Evolutionary conservation across 1,140 invertebrate genomes (phyloP), one percentile per base, ranked within the genome.

Genomic region (Drosophila sp.): DNA sequence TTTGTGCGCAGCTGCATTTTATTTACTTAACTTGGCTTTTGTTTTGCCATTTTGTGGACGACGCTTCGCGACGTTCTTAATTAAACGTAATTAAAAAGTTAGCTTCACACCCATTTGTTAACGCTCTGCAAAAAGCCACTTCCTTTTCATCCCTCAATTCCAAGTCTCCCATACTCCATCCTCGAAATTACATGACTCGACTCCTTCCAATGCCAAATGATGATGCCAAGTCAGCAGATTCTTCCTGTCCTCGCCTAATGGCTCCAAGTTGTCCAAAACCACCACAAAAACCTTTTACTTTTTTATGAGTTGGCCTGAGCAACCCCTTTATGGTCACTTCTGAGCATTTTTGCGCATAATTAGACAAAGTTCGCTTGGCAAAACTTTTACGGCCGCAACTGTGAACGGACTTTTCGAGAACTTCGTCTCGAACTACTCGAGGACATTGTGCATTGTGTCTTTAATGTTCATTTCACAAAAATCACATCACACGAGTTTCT

Each of bases 21-120:
- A 65, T 64, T 82, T 70, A 76, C 64, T 65, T 61, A 72, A 76
- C 63, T 82, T 87, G 45, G 62, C 45, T 53, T 69, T 72, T 79
- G 69, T 69, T 72, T 57, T 67, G 43, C 36, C 25, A 16, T 61
- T 50, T 69, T 62, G 45, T 66, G 59, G 64, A 29, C 29, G 36
- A 29, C 61, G 38, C 45, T 51, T 83, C 89, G 27, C 29, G 36
- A 29, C 61, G 38, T 45, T 51, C 82, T 87, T 87, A 87, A 87
- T 87, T 87, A 87, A 89, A 89, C 67, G 79, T 89, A 82, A 89
- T 87, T 87, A 87, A 87, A 87, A 87, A 87, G 83, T 87, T 87
- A 58, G 76, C 79, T 46, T 75, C 76, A 78, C 83, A 82, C 78
- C 76, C 75, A 82, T 78, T 86, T 87, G 76, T 76, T 83, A 81